A percentile compares a stretch with the other conserved stretches of the same genome.
Conservation (phyloP, 53 echinoderm and acorn worm genomes). For the Arbacia lixula region DNA sequence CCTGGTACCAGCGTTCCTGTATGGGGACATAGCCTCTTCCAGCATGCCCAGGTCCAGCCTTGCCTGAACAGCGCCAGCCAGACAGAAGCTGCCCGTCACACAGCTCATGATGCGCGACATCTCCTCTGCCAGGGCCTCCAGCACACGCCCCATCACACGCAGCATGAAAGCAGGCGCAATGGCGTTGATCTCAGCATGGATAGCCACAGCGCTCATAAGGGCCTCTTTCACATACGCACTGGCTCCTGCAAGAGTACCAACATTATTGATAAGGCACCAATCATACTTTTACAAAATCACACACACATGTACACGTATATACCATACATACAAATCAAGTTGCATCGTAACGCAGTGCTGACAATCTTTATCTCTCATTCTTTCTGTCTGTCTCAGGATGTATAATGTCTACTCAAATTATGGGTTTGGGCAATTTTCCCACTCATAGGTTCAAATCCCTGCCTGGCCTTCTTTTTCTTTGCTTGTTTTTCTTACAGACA, state of each 20-base stretch:
- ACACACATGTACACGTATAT: too few relatives aligned
- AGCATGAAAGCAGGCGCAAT: constrained; percentile 96
- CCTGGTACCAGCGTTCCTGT: constrained; percentile 97
- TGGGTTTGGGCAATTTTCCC: too few relatives aligned
- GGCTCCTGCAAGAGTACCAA: constrained; percentile 59
- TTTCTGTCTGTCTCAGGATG: too few relatives aligned
- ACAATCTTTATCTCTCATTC: too few relatives aligned
- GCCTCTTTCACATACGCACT: constrained; percentile 91
- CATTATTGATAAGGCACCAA: background rate
- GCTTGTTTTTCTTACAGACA: too few relatives aligned
- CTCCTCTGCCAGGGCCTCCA: constrained; percentile 92
- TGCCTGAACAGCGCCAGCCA: constrained; percentile 84
- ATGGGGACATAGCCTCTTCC: constrained; percentile 83
- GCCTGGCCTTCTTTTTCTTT: too few relatives aligned
- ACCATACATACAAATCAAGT: too few relatives aligned
- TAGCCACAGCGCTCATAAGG: constrained; percentile 84
- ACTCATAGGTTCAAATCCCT: too few relatives aligned
- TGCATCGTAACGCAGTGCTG: too few relatives aligned
- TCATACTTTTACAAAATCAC: too few relatives aligned
- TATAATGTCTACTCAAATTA: too few relatives aligned
- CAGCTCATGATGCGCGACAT: constrained; percentile 96
- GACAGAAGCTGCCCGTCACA: constrained; percentile 75
- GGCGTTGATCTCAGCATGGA: constrained; percentile 96
- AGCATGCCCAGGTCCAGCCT: constrained; percentile 87
- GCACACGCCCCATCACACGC: constrained; percentile 90